Conservation (phyloP, 2,797 vertebrate species). For the Acanthurus lineatus region DNA sequence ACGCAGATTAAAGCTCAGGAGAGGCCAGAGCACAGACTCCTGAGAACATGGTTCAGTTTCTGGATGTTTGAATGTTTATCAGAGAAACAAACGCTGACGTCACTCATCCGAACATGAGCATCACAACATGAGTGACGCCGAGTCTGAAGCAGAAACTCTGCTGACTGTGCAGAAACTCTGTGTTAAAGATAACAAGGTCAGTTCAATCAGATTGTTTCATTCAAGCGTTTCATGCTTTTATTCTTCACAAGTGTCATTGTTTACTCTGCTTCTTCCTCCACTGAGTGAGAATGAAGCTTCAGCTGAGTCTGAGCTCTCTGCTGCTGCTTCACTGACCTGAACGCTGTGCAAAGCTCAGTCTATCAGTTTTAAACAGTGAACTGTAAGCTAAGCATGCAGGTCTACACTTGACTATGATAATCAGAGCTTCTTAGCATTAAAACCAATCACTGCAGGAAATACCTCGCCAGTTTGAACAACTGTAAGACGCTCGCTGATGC, state of each 20-base stretch:
- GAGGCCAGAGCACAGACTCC: neutral
- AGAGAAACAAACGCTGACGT: neutral
- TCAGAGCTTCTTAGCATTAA: conserved; percentile 93
- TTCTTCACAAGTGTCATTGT: no score
- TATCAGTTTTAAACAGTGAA: conserved; percentile 58
- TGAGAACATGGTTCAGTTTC: neutral
- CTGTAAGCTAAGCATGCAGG: conserved; percentile 94
- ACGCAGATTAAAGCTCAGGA: neutral
- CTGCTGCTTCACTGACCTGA: conserved; percentile 62
- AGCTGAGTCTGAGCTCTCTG: conserved; percentile 72
- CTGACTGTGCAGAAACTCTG: conserved; percentile 6
- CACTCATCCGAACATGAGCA: neutral
- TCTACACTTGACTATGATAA: conserved; percentile 88
- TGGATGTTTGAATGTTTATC: no score
- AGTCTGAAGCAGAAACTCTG: neutral
- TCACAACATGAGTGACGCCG: neutral
- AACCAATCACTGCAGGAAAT: conserved; percentile 99
- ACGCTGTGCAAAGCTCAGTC: conserved; percentile 73
- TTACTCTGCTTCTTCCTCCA: no score
- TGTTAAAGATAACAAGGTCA: neutral
- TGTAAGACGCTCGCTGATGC: conserved; percentile 95
- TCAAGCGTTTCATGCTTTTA: no score
- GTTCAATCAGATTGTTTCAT: no score
- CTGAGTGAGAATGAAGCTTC: conserved; percentile 70
- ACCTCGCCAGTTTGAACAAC: conserved; percentile 97